Evolutionary conservation across 2,113 vertebrate genomes (phyloP).

Genomic region (Nyctibius bracteatus): DNA sequence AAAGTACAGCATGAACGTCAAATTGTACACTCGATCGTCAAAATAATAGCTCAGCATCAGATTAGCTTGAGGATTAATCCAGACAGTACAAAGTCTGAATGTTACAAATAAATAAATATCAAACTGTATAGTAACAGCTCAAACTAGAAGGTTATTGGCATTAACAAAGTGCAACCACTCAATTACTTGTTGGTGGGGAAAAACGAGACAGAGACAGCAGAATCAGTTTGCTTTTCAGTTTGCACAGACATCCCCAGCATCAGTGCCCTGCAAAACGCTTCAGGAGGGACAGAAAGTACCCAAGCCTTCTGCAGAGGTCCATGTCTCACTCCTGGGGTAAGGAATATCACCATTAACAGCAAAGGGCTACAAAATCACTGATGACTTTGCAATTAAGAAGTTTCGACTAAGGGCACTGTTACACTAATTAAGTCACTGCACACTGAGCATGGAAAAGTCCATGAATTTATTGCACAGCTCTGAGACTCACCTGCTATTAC

Average conservation of each 20-base stretch:
- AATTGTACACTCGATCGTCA: conserved; percentile 48
- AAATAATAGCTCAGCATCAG: conserved; percentile 47
- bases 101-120: conserved; percentile 38
- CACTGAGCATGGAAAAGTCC: background rate
- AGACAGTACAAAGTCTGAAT: conserved; percentile 26
- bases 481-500: background rate
- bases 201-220: background rate
- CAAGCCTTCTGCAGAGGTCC: background rate
- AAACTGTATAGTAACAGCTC: conserved; percentile 7
- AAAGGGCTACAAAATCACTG: background rate
- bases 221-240: background rate
- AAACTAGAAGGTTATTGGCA: conserved; percentile 26
- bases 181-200: background rate
- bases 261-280: background rate
- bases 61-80: conserved; percentile 18
- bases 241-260: background rate
- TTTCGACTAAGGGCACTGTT: background rate
- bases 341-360: background rate
- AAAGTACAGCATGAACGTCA: conserved; percentile 50
- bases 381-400: background rate
- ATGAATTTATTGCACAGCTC: background rate
- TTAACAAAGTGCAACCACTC: conserved; percentile 28
- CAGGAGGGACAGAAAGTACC: background rate
- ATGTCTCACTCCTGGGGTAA: background rate
- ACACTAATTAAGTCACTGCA: background rate